phyloP scores from a whole-genome alignment of 2,797 vertebrate genomes.

The Micrastur ruficollis region DNA sequence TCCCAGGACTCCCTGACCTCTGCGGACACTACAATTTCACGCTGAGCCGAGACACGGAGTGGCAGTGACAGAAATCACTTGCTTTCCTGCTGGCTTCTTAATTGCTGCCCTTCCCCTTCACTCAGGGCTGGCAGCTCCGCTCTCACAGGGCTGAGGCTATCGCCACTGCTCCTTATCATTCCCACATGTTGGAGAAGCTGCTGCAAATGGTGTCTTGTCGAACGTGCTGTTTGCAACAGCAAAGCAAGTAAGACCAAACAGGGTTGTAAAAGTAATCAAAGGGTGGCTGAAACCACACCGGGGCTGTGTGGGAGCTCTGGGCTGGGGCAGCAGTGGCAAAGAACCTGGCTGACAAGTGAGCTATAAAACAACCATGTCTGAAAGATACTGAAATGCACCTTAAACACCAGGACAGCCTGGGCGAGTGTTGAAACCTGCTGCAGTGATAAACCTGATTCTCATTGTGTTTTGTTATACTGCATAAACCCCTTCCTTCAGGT shows the following conservation, averaged over 20 bases:
- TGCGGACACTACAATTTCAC: neutral
- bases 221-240: neutral
- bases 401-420: neutral
- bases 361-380: neutral
- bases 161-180: neutral
- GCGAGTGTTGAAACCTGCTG: rapidly evolving
- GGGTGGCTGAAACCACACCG: neutral
- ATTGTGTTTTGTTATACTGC: neutral
- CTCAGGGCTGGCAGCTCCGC: neutral
- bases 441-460: neutral
- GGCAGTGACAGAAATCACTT: neutral
- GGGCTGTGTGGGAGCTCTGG: rapidly evolving
- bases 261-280: neutral
- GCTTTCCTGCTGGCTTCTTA: neutral
- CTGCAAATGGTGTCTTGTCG: neutral
- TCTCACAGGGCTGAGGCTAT: neutral
- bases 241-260: neutral
- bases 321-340: neutral
- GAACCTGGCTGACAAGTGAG: neutral
- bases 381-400: neutral
- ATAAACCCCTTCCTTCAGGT: neutral
- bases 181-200: neutral
- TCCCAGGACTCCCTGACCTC: neutral
- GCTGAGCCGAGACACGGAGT: neutral
- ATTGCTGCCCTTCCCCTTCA: neutral